Evolutionary conservation across 2,797 vertebrate genomes (phyloP).

Genomic region (Protosalanx chinensis): DNA sequence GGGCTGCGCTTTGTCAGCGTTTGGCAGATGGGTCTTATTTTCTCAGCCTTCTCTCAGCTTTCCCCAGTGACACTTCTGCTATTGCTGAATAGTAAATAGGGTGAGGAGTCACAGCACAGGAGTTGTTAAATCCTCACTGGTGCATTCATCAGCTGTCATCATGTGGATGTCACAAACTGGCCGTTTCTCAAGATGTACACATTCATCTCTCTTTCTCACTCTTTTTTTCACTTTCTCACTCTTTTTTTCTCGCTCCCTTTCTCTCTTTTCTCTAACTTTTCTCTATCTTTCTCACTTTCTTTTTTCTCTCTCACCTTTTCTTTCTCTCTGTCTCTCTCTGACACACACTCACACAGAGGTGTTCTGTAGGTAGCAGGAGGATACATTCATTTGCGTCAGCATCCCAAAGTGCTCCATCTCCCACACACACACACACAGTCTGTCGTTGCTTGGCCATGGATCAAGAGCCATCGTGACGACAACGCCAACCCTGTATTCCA

Average conservation of each 20-base stretch:
- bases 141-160: too few relatives aligned
- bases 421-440: background rate
- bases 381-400: background rate
- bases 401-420: background rate
- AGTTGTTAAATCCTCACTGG: too few relatives aligned
- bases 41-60: background rate
- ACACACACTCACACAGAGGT: background rate
- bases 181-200: too few relatives aligned
- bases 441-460: background rate
- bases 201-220: background rate
- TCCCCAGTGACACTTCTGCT: background rate
- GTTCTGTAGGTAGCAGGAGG: background rate
- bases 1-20: background rate
- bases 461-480: background rate
- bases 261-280: too few relatives aligned
- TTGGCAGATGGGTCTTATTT: background rate
- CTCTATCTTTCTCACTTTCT: too few relatives aligned
- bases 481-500: too few relatives aligned
- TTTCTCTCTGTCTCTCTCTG: too few relatives aligned
- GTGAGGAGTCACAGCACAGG: too few relatives aligned
- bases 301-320: too few relatives aligned
- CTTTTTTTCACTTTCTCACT: background rate
- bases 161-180: too few relatives aligned
- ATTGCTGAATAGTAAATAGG: background rate
- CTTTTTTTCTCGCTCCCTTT: too few relatives aligned